Base-by-base conservation (phyloP, 2,888 invertebrate species). In the Diachrysia chrysitis region DNA sequence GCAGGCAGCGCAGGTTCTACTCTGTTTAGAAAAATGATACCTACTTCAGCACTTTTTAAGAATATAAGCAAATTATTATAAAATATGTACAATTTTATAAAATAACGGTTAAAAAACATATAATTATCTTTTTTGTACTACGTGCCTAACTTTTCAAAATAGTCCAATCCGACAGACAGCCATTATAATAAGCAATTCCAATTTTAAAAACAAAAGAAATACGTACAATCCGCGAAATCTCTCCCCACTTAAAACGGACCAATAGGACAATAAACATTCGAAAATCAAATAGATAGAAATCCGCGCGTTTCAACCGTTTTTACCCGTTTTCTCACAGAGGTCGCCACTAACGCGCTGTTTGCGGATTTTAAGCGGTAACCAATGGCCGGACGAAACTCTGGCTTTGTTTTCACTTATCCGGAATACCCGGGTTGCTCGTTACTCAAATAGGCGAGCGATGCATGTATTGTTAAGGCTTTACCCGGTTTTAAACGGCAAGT, bases 401-500 rank as follows among this genome's bases (percentile, higher is more conserved):
- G 83, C 87, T 88, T 88, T 88, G 88, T 88, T 88, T 88, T 87
- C 87, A 87, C 90, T 90, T 90, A 91, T 86, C 91, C 90, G 83
- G 85, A 73, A 79, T 69, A 78, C 79, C 76, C 69, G 72, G 37
- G 71, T 62, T 69, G 83, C 82, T 90, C 89, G 90, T 90, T 90
- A 88, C 88, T 89, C 87, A 87, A 87, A 90, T 85, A 84, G 82
- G 63, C 55, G 60, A 58, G 71, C 63, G 73, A 51, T 51, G 21
- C 48, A 51, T 51, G 48, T 51, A 51, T 19, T 51, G 48, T 51
- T 51, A 51, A 51, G 10, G 48, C 48, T 51, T 51, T 51, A 21
- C 19, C 48, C 48, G 48, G 42, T 42, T 51, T 19, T 51, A 19
- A 21, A 21, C 19, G 19, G 17, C 19, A 19, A 51, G 19, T 21